Evolutionary conservation across 92 coral and sea anemone species (phyloP).

Genomic region (Parazoanthus atlanticus): DNA sequence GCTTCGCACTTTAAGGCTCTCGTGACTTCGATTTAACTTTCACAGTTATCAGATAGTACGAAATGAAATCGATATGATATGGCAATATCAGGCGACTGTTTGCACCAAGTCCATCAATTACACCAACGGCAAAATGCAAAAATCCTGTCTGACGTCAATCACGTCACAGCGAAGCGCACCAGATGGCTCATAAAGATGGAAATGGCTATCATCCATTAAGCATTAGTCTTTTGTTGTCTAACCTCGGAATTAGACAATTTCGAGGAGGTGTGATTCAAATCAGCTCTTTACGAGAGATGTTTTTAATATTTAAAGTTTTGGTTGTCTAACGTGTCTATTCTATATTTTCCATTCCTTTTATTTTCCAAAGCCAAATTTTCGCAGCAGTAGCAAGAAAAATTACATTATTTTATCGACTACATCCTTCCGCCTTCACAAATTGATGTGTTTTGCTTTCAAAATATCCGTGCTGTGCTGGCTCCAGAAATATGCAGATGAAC

Average conservation of each 20-base stretch:
- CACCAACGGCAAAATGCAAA: conserved; percentile 19
- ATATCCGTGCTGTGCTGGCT: background rate
- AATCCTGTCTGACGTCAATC: background rate
- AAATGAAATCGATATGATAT: conserved; percentile 13
- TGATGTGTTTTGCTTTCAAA: conserved; percentile 32
- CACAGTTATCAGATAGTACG: background rate
- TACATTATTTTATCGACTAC: background rate
- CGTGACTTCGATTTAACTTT: background rate
- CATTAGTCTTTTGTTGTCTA: conserved; percentile 16
- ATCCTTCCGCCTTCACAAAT: conserved; percentile 24
- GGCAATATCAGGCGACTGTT: conserved; percentile 6
- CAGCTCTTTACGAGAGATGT: background rate
- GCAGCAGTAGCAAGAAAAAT: conserved; percentile 32
- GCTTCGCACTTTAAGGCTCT: background rate
- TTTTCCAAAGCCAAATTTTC: conserved; percentile 15
- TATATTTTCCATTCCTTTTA: background rate
- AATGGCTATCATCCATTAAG: conserved; percentile 7
- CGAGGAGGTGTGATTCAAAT: background rate
- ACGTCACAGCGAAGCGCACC: conserved; percentile 9
- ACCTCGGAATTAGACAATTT: conserved; percentile 5
- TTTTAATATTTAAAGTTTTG: background rate
- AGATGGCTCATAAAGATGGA: conserved; percentile 22
- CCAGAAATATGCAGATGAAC: background rate
- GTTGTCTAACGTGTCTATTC: background rate
- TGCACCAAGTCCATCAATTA: conserved; percentile 15